Conservation (phyloP, 2,113 vertebrate genomes). For the Ameiurus melas region DNA sequence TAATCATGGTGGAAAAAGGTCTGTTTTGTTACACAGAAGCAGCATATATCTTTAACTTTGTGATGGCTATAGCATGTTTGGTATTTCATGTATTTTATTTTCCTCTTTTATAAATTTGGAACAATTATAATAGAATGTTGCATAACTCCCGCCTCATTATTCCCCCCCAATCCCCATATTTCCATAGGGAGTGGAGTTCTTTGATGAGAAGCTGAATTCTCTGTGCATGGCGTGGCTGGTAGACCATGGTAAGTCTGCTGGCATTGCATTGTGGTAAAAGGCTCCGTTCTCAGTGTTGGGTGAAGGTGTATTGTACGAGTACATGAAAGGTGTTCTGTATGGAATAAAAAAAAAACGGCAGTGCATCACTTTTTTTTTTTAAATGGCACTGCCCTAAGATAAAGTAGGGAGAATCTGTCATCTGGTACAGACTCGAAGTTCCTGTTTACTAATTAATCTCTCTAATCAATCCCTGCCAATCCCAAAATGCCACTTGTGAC, state of each 20-base stretch:
- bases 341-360: too few species aligned
- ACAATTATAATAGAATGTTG: too few species aligned
- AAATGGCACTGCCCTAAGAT: neutral
- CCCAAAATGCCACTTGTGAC: neutral
- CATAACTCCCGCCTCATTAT: neutral
- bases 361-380: neutral
- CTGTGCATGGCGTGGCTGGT: constrained; percentile 95
- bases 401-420: neutral
- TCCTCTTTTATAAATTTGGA: neutral
- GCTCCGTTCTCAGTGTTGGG: neutral
- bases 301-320: neutral
- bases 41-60: neutral
- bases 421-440: neutral
- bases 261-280: neutral
- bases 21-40: neutral
- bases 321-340: neutral
- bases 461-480: neutral
- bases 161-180: neutral
- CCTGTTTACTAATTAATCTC: neutral
- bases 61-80: neutral
- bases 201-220: constrained; percentile 90
- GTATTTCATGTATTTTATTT: neutral
- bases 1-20: neutral
- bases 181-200: constrained; percentile 87
- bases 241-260: constrained; percentile 81